Evolutionary conservation across 2,113 vertebrate genomes (phyloP), one percentile per base, ranked within the genome.

Genomic region (Guaruba guarouba): DNA sequence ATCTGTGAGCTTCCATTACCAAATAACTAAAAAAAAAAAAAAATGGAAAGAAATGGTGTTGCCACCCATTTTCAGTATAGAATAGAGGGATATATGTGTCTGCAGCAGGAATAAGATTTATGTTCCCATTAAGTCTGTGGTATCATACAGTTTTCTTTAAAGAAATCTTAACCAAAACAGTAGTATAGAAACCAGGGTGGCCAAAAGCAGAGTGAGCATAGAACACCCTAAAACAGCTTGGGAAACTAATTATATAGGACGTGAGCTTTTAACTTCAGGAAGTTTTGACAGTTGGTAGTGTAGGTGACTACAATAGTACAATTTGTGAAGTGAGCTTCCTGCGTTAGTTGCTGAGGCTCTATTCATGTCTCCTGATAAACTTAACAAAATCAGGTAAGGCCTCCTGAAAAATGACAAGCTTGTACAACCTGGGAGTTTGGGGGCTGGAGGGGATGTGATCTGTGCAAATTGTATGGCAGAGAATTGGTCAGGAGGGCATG

Each of bases 21-120:
- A 41, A 23, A 9, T 71, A 77, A 81, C 7, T 19, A 35, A n/a
- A 5, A 25, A 39, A 22, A n/a, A 41, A 39, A 51, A 4, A 7
- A 22, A 48, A 48, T 9, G 5, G 46, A 22, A 10, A 37, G 48
- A 18, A 14, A 43, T 5, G 1, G 12, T 37, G 2, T 44, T 77
- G 63, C 9, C 2, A 31, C 7, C 3, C 0, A 0, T 23, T 78
- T 70, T 43, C 39, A 27, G 6, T 37, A 7, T 27, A 15, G 4
- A 35, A 43, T 5, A 43, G 35, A 48, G 48, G 6, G 2, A 3
- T 46, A 2, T 4, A 5, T 6, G 5, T 11, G 6, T 77, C 33
- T 85, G 69, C 82, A 51, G 23, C 41, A 75, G 19, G 37, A 67
- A 16, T 20, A 48, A 46, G 17, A 5, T 77, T 44, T 17, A 2